phyloP scores from a whole-genome alignment of 2,797 vertebrate genomes.

The Acipenser transmontanus region DNA sequence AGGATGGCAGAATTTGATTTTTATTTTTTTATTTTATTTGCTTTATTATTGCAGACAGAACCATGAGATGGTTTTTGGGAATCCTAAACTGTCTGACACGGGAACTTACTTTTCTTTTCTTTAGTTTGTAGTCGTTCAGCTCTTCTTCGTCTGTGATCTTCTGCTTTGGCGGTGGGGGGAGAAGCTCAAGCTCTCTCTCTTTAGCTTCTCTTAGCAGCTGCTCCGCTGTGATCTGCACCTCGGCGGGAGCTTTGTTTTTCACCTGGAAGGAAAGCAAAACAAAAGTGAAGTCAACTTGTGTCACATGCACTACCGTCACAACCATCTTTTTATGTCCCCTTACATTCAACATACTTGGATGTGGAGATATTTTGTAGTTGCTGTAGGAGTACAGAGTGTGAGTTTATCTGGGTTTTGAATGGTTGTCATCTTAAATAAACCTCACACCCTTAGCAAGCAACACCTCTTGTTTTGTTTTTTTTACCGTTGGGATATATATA shows the following conservation, averaged over 20 bases:
- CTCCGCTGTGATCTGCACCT: slow-evolving; percentile 95
- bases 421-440: too few species aligned
- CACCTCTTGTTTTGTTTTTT: too few species aligned
- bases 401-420: too few species aligned
- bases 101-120: slow-evolving; percentile 80
- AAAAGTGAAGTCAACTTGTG: too few species aligned
- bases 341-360: too few species aligned
- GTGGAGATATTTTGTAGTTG: too few species aligned
- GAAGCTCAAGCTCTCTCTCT: slow-evolving; percentile 87
- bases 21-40: background rate
- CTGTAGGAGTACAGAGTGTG: too few species aligned
- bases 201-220: slow-evolving; percentile 93
- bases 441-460: too few species aligned
- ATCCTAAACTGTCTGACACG: background rate
- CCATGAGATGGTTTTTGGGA: background rate
- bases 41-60: background rate
- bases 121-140: slow-evolving; percentile 90
- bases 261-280: slow-evolving; percentile 56
- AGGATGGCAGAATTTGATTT: too few species aligned
- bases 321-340: too few species aligned
- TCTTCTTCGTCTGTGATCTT: slow-evolving; percentile 98
- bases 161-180: slow-evolving; percentile 91
- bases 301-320: too few species aligned
- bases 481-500: background rate
- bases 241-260: slow-evolving; percentile 94